Evolutionary conservation across 2,888 invertebrate species (phyloP).

Genomic region (Eudasyphora cyanicolor): DNA sequence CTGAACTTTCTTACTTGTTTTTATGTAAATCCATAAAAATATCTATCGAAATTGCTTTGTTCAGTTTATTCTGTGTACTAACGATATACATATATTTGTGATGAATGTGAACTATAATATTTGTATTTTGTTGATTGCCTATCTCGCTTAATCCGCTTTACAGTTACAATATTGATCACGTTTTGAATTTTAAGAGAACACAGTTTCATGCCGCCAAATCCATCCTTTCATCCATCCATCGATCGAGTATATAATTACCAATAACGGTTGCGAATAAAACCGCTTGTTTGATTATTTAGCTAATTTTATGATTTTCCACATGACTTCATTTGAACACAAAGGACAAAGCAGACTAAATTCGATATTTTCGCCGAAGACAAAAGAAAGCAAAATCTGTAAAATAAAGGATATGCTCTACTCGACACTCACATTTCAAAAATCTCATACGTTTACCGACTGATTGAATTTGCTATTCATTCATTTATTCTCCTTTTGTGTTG

Average conservation of each 20-base stretch:
- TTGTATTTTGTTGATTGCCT: too few relatives aligned
- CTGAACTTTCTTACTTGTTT: too few relatives aligned
- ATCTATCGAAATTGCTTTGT: too few relatives aligned
- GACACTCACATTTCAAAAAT: background rate
- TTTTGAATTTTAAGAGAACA: background rate
- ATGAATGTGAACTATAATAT: too few relatives aligned
- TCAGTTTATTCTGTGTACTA: too few relatives aligned
- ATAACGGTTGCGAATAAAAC: slow-evolving; percentile 19
- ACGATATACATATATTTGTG: too few relatives aligned
- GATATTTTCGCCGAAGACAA: slow-evolving; percentile 51
- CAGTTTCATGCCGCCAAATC: background rate
- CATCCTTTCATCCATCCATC: background rate
- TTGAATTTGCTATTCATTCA: too few relatives aligned
- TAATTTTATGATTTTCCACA: slow-evolving; percentile 74
- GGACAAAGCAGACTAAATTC: slow-evolving; percentile 57
- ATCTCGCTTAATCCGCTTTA: too few relatives aligned
- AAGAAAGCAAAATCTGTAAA: slow-evolving; percentile 26
- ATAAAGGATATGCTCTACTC: slow-evolving; percentile 24
- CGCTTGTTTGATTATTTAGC: slow-evolving; percentile 45
- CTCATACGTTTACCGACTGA: too few relatives aligned
- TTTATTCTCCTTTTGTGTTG: background rate
- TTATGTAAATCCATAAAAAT: too few relatives aligned
- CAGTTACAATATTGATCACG: background rate
- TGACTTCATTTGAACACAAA: slow-evolving; percentile 69
- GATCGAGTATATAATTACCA: background rate